Evolutionary conservation across 1,140 invertebrate genomes (phyloP).

Genomic region (Archegozetes longisetosus): DNA sequence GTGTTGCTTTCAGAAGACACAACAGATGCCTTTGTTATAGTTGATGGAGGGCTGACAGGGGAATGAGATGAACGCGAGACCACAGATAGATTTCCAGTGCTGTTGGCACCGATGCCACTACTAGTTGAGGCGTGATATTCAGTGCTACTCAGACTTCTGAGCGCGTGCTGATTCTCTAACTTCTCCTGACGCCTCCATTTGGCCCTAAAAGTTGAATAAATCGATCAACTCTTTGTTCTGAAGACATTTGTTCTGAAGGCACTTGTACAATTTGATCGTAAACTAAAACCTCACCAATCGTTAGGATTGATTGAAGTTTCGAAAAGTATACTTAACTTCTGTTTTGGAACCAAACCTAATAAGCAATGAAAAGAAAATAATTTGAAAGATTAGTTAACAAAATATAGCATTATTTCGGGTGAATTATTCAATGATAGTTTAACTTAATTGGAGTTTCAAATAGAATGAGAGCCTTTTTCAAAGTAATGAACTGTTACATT

Average conservation of each 20-base stretch:
- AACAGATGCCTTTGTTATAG: neutral
- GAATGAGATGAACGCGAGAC: neutral
- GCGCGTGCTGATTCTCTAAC: conserved; percentile 20
- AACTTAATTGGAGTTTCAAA: neutral
- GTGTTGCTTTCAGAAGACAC: neutral
- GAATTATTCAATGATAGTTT: neutral
- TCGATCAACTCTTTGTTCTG: neutral
- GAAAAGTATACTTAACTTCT: conserved; percentile 7
- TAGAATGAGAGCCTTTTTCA: too few relatives aligned
- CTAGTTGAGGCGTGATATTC: neutral
- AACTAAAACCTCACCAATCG: too few relatives aligned
- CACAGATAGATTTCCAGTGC: neutral
- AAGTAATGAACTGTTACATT: too few relatives aligned
- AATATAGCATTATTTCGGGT: neutral
- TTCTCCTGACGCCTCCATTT: conserved; percentile 21
- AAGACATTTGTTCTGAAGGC: too few relatives aligned
- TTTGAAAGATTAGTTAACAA: neutral
- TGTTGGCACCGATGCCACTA: neutral
- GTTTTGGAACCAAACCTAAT: conserved; percentile 21
- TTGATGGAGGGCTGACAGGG: neutral
- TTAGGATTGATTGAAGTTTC: too few relatives aligned
- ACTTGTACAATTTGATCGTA: too few relatives aligned
- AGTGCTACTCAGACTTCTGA: conserved; percentile 17
- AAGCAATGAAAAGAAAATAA: neutral
- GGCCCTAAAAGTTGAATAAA: conserved; percentile 2